phyloP scores from a whole-genome alignment of 2,888 invertebrate genomes.

The Anarsia innoxiella region DNA sequence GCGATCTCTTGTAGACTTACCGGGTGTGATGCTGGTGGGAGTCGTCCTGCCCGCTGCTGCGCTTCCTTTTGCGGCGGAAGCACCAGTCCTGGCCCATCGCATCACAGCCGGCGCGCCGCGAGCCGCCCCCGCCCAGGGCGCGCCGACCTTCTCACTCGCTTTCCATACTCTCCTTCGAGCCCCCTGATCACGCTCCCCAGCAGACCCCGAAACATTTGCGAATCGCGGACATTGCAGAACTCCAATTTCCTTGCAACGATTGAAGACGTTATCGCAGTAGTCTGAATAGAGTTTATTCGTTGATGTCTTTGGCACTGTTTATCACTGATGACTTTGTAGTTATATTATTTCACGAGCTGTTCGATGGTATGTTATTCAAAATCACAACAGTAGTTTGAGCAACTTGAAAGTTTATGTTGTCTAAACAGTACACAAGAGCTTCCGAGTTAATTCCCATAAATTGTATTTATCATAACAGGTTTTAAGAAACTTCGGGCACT shows the following conservation, averaged over 20 bases:
- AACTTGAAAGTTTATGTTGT: too few species aligned
- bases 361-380: too few species aligned
- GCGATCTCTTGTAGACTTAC: conserved; percentile 42
- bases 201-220: conserved; percentile 2
- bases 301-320: too few species aligned
- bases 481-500: too few species aligned
- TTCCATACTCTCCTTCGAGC: conserved; percentile 21
- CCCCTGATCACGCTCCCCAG: conserved; percentile 3
- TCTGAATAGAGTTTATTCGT: too few species aligned
- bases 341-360: too few species aligned
- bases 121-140: conserved; percentile 71
- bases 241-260: not conserved
- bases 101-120: conserved; percentile 72
- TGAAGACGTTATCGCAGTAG: too few species aligned
- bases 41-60: conserved; percentile 79
- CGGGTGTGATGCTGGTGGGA: conserved; percentile 76
- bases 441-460: too few species aligned
- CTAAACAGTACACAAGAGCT: too few species aligned
- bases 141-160: conserved; percentile 42
- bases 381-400: too few species aligned
- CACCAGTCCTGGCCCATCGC: conserved; percentile 86
- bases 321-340: too few species aligned
- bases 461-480: too few species aligned
- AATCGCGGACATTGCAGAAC: conserved; percentile 3
- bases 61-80: conserved; percentile 81